Evolutionary conservation across 2,888 invertebrate genomes (phyloP).

Genomic region (Dicycla oo): DNA sequence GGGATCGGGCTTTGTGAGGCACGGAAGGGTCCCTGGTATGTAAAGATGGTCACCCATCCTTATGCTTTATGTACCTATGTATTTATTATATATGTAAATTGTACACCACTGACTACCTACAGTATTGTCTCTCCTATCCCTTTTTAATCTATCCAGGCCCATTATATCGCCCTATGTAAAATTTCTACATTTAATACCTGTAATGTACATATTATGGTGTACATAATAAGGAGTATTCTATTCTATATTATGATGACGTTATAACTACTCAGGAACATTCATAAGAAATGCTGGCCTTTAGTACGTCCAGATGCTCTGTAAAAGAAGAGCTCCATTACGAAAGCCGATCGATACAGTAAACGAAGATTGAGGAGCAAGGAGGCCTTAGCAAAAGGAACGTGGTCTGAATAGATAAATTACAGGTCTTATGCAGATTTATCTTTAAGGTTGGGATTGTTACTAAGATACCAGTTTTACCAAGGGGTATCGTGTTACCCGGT

Average conservation of each 20-base stretch:
- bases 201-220: neutral
- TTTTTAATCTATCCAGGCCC: neutral
- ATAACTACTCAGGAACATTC: neutral
- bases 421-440: neutral
- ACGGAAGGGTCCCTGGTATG: too few species aligned
- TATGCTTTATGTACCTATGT: too few species aligned
- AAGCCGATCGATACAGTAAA: constrained; percentile 25
- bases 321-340: neutral
- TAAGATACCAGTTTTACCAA: neutral
- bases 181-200: neutral
- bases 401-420: constrained; percentile 19
- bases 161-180: neutral
- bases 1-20: too few species aligned
- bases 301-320: neutral
- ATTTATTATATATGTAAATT: neutral
- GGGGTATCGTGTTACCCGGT: too few species aligned
- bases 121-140: neutral
- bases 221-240: too few species aligned
- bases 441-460: neutral
- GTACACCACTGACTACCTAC: neutral
- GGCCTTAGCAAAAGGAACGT: constrained; percentile 9
- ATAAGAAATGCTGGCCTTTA: neutral
- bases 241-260: neutral
- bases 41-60: too few species aligned
- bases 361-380: constrained; percentile 8